phyloP scores from a whole-genome alignment of 2,888 invertebrate genomes.

The Ctenicera cuprea region DNA sequence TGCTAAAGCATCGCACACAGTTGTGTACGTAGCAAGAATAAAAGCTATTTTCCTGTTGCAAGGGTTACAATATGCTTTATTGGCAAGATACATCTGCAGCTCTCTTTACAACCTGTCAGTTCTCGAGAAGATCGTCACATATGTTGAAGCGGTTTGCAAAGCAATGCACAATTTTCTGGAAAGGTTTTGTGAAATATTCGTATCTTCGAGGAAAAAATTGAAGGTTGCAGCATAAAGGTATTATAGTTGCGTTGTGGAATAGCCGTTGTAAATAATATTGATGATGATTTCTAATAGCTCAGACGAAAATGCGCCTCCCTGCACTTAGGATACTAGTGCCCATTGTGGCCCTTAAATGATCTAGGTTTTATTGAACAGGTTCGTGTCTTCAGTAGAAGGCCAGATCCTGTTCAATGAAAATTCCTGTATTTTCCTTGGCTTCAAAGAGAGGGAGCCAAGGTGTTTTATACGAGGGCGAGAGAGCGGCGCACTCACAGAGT shows the following conservation, averaged over 20 bases:
- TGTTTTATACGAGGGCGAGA: no score
- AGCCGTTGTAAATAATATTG: conserved; percentile 55
- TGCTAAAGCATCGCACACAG: not conserved
- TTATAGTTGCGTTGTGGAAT: conserved; percentile 52
- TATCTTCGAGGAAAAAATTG: conserved; percentile 31
- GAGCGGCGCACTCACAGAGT: no score
- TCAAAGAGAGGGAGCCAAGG: no score
- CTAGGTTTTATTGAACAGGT: no score
- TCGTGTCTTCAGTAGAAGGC: no score
- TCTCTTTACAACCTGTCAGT: not conserved
- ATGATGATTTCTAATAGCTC: no score
- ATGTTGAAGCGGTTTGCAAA: conserved; percentile 57
- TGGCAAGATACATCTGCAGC: not conserved
- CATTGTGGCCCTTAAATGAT: no score
- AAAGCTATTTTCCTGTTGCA: not conserved
- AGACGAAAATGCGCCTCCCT: no score
- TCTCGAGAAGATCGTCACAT: conserved; percentile 55
- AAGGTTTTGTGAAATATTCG: conserved; percentile 57
- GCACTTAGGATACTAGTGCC: no score
- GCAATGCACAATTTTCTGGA: conserved; percentile 58
- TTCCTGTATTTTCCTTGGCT: no score
- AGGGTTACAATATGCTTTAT: not conserved
- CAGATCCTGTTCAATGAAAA: no score
- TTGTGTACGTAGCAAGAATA: not conserved
- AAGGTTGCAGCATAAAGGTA: no score